Conservation (phyloP, 2,797 vertebrate species). For the Acanthopagrus latus region DNA sequence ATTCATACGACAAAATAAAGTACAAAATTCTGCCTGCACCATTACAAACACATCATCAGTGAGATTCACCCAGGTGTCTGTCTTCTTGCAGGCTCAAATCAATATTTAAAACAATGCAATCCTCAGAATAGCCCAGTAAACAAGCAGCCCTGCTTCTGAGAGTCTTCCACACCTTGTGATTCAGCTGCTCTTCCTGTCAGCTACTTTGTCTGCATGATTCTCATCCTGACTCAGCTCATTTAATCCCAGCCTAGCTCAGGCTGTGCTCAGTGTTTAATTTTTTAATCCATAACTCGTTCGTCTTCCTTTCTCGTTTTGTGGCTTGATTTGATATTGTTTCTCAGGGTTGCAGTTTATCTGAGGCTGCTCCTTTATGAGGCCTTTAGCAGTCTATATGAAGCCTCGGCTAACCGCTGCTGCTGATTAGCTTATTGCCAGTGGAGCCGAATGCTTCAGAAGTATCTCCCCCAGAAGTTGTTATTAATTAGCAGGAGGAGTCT, state of each 20-base stretch:
- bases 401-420: constrained; percentile 35
- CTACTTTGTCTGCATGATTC: constrained; percentile 48
- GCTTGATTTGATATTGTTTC: constrained; percentile 44
- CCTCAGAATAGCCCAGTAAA: constrained; percentile 50
- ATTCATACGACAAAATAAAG: constrained; percentile 1
- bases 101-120: constrained; percentile 23
- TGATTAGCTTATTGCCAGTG: constrained; percentile 76
- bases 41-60: neutral
- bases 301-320: constrained; percentile 15
- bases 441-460: constrained; percentile 80
- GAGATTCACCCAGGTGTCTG: constrained; percentile 4
- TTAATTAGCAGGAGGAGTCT: constrained; percentile 85
- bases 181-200: constrained; percentile 53
- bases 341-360: constrained; percentile 51
- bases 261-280: neutral
- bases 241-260: constrained; percentile 13
- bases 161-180: constrained; percentile 52
- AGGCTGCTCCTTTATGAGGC: constrained; percentile 55
- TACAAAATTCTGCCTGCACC: neutral
- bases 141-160: constrained; percentile 35
- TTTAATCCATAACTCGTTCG: constrained; percentile 19
- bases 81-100: constrained; percentile 30
- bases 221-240: constrained; percentile 49
- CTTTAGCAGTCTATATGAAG: constrained; percentile 48
- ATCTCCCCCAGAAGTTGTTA: constrained; percentile 77